Percentiles rank a stretch among this genome's conserved stretches.
phyloP scores from a whole-genome alignment of 2,113 vertebrate species.

The Brachypodius melanocephalos region DNA sequence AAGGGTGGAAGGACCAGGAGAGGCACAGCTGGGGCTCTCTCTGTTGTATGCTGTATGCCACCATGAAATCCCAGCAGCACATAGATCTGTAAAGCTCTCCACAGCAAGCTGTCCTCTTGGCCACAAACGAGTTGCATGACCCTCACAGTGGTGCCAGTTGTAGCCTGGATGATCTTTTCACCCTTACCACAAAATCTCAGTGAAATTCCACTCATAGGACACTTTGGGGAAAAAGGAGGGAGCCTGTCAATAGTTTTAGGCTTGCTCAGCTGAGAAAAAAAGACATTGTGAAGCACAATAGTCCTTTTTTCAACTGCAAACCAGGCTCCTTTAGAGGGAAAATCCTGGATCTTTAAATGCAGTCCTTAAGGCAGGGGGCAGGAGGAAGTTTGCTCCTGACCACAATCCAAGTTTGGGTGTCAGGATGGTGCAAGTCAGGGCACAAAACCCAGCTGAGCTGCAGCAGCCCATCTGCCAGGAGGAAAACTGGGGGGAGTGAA shows the following conservation, averaged over 20 bases:
- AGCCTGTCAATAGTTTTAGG: not conserved
- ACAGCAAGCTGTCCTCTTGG: not conserved
- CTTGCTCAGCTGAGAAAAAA: not conserved
- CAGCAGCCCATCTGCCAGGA: constrained; percentile 37
- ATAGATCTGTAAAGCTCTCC: not conserved
- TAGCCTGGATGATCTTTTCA: not conserved
- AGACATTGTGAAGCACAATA: not conserved
- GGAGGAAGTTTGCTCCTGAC: not conserved
- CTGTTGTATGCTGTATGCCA: accelerated
- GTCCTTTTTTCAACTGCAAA: not conserved
- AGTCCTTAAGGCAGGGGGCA: not conserved
- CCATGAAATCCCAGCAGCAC: not conserved
- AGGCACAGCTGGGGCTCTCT: not conserved
- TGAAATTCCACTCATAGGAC: not conserved
- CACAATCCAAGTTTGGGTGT: not conserved
- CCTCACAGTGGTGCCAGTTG: too few species aligned
- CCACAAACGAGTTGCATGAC: accelerated
- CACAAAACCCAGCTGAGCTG: not conserved
- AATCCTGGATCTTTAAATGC: not conserved
- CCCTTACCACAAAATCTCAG: accelerated
- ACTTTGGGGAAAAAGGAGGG: accelerated
- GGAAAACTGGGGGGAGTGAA: not conserved
- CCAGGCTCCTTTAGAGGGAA: not conserved
- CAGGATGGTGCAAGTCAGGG: not conserved
- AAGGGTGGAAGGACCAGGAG: not conserved